These are phyloP conservation scores for Drosophila setifemur DNA, from an alignment of 1,140 invertebrate genomes.

Conservation along the genomic window DNA sequence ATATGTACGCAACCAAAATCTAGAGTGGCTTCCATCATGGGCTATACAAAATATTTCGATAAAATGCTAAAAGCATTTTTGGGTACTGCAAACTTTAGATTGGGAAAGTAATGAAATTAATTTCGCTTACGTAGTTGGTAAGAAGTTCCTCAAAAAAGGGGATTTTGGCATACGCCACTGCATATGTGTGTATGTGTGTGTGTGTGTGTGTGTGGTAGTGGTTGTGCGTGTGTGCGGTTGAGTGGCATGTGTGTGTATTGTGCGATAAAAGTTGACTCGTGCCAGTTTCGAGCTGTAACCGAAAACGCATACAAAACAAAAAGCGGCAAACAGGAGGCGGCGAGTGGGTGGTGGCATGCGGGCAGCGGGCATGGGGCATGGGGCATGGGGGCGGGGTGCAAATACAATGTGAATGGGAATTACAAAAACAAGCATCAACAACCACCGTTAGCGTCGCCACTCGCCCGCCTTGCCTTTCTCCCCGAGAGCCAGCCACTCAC, in stretches of 20 bases:
- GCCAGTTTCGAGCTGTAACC: slow-evolving; percentile 69
- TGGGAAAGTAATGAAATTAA: too few relatives aligned
- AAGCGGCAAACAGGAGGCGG: slow-evolving; percentile 15
- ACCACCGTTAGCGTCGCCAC: slow-evolving; percentile 57
- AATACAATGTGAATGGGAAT: slow-evolving; percentile 61
- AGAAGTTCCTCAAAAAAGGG: too few relatives aligned
- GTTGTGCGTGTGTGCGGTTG: slow-evolving; percentile 19
- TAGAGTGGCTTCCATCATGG: too few relatives aligned
- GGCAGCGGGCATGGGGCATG: background rate
- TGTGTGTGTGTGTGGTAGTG: too few relatives aligned
- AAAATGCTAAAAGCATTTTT: too few relatives aligned
- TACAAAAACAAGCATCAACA: slow-evolving; percentile 71
- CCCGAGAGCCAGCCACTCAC: too few relatives aligned
- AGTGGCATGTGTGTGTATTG: slow-evolving; percentile 40
- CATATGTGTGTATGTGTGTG: slow-evolving; percentile 11
- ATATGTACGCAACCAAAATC: too few relatives aligned
- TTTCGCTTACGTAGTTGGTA: too few relatives aligned
- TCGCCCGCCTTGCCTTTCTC: background rate
- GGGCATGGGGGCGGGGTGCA: background rate
- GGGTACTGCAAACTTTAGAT: too few relatives aligned
- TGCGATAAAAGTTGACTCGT: slow-evolving; percentile 73
- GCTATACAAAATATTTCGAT: too few relatives aligned
- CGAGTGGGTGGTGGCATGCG: background rate
- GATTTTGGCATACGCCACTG: background rate
- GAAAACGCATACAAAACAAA: slow-evolving; percentile 54